Conservation (phyloP, 2,113 vertebrate species). For the Brachyistius frenatus region DNA sequence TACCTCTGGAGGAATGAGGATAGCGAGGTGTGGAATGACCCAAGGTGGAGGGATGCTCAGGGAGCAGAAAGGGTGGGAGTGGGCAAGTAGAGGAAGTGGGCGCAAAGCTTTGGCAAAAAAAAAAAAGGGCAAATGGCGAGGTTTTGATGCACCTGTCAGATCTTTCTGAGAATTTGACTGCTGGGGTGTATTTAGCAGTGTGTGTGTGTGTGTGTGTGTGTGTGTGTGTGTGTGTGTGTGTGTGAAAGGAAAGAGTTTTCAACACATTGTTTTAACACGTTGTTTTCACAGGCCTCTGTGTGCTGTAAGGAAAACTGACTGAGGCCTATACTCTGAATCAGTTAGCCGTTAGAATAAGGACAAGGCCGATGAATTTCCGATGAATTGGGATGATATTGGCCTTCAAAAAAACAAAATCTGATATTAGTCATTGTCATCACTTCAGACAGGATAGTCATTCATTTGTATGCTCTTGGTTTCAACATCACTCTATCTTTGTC, state of each 20-base stretch:
- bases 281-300: conserved; percentile 38
- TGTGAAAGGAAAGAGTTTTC: conserved; percentile 5
- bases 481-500: conserved; percentile 2
- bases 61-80: neutral
- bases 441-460: neutral
- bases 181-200: conserved; percentile 17
- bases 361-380: conserved; percentile 24
- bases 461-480: neutral
- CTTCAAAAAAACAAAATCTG: neutral
- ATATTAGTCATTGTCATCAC: neutral
- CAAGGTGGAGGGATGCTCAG: conserved; percentile 20
- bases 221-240: neutral
- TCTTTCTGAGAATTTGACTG: conserved; percentile 41
- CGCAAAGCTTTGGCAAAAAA: neutral
- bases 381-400: conserved; percentile 13
- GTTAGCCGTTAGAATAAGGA: conserved; percentile 33
- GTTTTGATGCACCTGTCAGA: conserved; percentile 47
- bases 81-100: conserved; percentile 21
- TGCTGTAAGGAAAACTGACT: conserved; percentile 14
- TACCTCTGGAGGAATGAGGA: conserved; percentile 59
- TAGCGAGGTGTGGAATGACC: conserved; percentile 13
- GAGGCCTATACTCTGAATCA: conserved; percentile 59
- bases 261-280: conserved; percentile 24
- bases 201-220: neutral
- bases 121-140: conserved; percentile 32